These are phyloP conservation scores for Hyperopisus bebe DNA, from an alignment of 2,113 vertebrate genomes.

Conservation along the genomic window DNA sequence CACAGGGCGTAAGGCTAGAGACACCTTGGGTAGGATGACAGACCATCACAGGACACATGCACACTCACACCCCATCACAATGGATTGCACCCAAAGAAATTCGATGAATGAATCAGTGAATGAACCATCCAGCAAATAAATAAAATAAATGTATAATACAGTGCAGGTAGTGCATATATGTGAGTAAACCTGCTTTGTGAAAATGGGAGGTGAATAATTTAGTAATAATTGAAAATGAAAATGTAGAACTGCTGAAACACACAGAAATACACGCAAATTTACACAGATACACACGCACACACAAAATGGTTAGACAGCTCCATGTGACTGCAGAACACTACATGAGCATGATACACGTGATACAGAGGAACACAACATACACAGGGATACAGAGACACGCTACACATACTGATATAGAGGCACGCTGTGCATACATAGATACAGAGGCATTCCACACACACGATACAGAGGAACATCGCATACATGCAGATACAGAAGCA, in stretches of 20 bases:
- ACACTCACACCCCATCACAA: not conserved
- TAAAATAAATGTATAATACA: not conserved
- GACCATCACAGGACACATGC: not conserved
- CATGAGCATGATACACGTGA: conserved; percentile 16
- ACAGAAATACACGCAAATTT: not conserved
- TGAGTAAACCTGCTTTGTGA: not conserved
- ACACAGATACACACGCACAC: not conserved
- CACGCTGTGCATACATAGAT: not conserved
- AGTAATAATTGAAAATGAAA: not conserved
- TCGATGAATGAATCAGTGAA: not conserved
- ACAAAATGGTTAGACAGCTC: not conserved
- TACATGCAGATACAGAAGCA: too few species aligned
- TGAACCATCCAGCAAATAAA: not conserved
- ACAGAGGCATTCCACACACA: too few species aligned
- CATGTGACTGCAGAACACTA: not conserved
- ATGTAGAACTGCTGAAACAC: not conserved
- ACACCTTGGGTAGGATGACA: not conserved
- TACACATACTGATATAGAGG: not conserved
- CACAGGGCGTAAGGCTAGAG: not conserved
- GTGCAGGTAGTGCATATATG: not conserved
- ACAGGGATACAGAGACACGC: not conserved
- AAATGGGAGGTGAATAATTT: not conserved
- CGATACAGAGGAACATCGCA: too few species aligned
- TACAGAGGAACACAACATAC: not conserved
- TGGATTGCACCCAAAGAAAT: not conserved